Conservation (phyloP, 2,113 vertebrate genomes). For the Sapayoa aenigma region DNA sequence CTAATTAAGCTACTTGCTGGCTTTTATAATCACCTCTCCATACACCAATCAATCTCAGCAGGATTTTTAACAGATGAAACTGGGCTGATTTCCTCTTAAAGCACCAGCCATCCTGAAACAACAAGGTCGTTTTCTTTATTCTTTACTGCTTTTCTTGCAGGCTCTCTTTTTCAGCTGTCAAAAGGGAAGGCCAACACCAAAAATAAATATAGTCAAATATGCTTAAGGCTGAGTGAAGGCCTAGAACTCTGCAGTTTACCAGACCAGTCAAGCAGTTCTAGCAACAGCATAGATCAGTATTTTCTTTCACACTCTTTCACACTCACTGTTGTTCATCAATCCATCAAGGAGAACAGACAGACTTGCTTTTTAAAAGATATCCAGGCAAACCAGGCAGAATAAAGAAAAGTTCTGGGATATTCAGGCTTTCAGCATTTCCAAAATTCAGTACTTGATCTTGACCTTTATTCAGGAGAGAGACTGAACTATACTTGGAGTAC, state of each 20-base stretch:
- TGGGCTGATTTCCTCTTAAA: constrained; percentile 3
- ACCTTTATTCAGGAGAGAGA: constrained; percentile 5
- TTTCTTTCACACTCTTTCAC: background rate
- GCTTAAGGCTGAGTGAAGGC: background rate
- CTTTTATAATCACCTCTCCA: constrained; percentile 50
- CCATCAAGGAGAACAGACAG: background rate
- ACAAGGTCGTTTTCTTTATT: background rate
- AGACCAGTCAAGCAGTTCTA: background rate
- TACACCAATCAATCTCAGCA: constrained; percentile 37
- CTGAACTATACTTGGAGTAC: background rate
- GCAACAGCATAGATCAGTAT: background rate
- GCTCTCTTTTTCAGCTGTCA: background rate
- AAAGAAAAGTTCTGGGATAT: background rate
- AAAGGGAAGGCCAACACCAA: background rate
- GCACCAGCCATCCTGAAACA: background rate
- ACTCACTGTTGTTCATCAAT: background rate
- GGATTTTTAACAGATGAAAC: constrained; percentile 20
- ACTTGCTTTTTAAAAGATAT: background rate
- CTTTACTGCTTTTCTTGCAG: background rate
- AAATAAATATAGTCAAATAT: background rate
- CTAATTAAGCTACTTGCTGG: constrained; percentile 57
- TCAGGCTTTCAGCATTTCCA: background rate
- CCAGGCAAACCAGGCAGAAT: background rate
- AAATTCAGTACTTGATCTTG: constrained; percentile 17
- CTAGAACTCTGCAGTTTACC: background rate